Conservation (phyloP, 2,113 vertebrate genomes). For the Ctenomys sociabilis region DNA sequence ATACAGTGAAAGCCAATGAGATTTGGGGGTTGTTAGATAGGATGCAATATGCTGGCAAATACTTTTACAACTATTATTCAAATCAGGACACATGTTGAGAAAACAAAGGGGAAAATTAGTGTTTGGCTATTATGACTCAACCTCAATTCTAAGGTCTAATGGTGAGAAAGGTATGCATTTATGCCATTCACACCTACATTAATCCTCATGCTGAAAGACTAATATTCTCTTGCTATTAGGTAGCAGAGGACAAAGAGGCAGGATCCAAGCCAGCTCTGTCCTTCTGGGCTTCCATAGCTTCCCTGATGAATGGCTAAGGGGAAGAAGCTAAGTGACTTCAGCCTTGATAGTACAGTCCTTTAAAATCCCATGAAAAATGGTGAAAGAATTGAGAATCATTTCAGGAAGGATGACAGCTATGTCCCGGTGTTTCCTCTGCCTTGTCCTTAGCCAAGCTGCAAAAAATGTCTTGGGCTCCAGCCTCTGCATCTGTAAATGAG, state of each 20-base stretch:
- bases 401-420: neutral
- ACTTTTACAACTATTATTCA: neutral
- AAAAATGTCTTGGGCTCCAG: neutral
- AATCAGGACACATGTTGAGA: neutral
- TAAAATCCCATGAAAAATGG: neutral
- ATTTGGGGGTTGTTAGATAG: neutral
- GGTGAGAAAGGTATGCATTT: neutral
- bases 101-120: constrained; percentile 9
- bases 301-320: constrained; percentile 54
- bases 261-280: constrained; percentile 56
- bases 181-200: neutral
- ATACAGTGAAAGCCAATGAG: neutral
- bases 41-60: neutral
- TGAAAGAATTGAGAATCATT: neutral
- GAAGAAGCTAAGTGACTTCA: constrained; percentile 74
- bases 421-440: neutral
- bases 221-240: neutral
- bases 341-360: neutral
- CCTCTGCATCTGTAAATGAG: neutral
- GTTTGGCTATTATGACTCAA: neutral
- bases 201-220: neutral
- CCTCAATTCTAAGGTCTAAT: neutral
- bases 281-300: constrained; percentile 56
- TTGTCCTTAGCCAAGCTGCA: neutral
- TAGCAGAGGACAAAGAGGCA: constrained; percentile 41